Base-by-base conservation (phyloP, 2,888 invertebrate genomes). In the Fragum sueziense region DNA sequence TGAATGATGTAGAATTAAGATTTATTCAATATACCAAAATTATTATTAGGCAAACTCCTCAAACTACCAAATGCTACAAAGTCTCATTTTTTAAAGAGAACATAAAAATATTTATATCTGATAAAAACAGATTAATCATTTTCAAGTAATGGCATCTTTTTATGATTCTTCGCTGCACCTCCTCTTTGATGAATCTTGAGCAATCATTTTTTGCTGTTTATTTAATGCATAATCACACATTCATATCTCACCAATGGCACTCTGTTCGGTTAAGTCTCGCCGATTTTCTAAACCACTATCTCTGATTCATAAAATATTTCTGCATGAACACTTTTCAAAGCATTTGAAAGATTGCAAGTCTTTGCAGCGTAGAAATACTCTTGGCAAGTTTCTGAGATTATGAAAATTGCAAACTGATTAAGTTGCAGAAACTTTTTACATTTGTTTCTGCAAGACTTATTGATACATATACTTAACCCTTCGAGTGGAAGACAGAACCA, bases 91-190 rank as follows among this genome's bases (percentile, higher is more conserved):
- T 14, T n/a, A 47, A 37, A 75, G 2, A 75, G 70, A 27, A 17
- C n/a, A 29, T 29, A 33, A 67, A 33, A n/a, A 33, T 29, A 7
- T 29, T 57, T 22, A 57, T 29, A 57, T 57, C 29, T 29, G 29
- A 57, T 25, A 57, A 57, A 57, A 57, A 27, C 9, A n/a, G 9
- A 61, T 61, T 61, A 31, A 61, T 61, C 33, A 61, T 61, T 4
- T 3, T 61, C 2, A 31, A 61, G 61, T 61, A n/a, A 61, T 61
- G 33, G 61, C 61, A 61, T 31, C 31, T 61, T 61, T 61, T 61
- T 29, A 61, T 29, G 61, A 61, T 14, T 61, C 31, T 33, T 33
- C 61, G 20, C 61, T 61, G 61, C 61, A 61, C 14, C 33, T 20
- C 11, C 20, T 27, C 65, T 65, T 65, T 65, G 65, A 65, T 41